Evolutionary conservation across 2,888 invertebrate species (phyloP).

Genomic region (Ectropis crepuscularia): DNA sequence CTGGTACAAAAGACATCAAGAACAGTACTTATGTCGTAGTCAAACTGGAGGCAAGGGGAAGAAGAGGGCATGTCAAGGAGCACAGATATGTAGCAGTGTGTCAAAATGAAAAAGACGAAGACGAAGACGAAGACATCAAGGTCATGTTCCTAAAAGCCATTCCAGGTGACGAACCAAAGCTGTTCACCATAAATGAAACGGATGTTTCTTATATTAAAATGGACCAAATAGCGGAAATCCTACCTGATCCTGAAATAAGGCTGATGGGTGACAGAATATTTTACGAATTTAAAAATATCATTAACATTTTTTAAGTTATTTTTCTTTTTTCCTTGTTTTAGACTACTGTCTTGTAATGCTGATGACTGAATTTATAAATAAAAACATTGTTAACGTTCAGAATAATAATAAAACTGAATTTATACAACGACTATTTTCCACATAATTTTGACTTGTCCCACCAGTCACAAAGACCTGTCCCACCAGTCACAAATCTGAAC

Average conservation of each 20-base stretch:
- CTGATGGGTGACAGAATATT: slow-evolving; percentile 6
- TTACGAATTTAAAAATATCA: slow-evolving; percentile 8
- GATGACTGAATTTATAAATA: slow-evolving; percentile 1
- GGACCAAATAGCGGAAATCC: slow-evolving; percentile 8
- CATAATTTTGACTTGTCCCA: no score
- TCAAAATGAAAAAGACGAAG: slow-evolving; percentile 8
- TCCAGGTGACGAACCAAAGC: slow-evolving; percentile 7
- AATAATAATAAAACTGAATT: slow-evolving; percentile 6
- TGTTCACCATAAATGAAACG: slow-evolving; percentile 7
- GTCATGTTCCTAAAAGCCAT: slow-evolving; percentile 5
- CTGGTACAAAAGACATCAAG: slow-evolving; percentile 7
- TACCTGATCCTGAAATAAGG: slow-evolving; percentile 7
- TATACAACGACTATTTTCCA: neutral
- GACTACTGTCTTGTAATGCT: neutral
- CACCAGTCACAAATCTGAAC: no score
- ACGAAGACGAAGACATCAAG: neutral
- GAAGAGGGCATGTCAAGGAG: slow-evolving; percentile 7
- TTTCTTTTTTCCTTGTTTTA: slow-evolving; percentile 1
- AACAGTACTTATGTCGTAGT: slow-evolving; percentile 4
- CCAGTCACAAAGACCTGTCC: no score
- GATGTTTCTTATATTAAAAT: slow-evolving; percentile 8
- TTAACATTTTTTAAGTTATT: slow-evolving; percentile 8
- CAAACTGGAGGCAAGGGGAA: slow-evolving; percentile 5
- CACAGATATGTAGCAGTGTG: slow-evolving; percentile 8
- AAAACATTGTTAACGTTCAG: slow-evolving; percentile 7